A percentile compares a stretch with the other conserved stretches of the same genome.
These are phyloP conservation scores for Dryobotodes eremita DNA, from an alignment of 2,888 invertebrate genomes.

Conservation along the genomic window DNA sequence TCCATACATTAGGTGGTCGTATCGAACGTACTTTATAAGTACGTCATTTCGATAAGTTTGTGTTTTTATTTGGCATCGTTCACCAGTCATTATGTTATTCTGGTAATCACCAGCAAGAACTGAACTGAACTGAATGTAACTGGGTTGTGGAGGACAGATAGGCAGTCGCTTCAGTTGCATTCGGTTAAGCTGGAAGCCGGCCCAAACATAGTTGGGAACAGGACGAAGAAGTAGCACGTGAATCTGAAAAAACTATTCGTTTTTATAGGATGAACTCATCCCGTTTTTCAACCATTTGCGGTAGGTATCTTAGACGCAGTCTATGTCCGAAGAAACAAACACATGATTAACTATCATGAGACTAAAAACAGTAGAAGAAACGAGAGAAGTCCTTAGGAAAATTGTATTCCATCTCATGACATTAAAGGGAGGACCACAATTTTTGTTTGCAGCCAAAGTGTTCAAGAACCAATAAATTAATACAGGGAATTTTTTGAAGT, in stretches of 20 bases:
- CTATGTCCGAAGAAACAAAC: neutral
- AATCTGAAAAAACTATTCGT: neutral
- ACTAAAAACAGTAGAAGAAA: neutral
- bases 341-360: neutral
- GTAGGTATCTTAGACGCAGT: neutral
- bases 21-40: too few relatives aligned
- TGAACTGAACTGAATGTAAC: neutral
- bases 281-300: neutral
- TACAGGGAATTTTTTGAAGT: neutral
- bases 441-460: neutral
- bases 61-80: too few relatives aligned
- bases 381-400: too few relatives aligned
- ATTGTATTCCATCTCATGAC: neutral
- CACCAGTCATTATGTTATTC: neutral
- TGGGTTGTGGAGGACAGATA: too few relatives aligned
- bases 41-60: too few relatives aligned
- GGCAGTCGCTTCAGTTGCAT: too few relatives aligned
- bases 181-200: too few relatives aligned
- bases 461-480: neutral
- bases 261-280: neutral
- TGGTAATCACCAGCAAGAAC: neutral
- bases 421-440: neutral
- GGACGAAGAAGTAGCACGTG: too few relatives aligned
- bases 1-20: too few relatives aligned
- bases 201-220: too few relatives aligned